Evolutionary conservation across 2,888 invertebrate genomes (phyloP).

Genomic region (Ichneumoninae sp.): DNA sequence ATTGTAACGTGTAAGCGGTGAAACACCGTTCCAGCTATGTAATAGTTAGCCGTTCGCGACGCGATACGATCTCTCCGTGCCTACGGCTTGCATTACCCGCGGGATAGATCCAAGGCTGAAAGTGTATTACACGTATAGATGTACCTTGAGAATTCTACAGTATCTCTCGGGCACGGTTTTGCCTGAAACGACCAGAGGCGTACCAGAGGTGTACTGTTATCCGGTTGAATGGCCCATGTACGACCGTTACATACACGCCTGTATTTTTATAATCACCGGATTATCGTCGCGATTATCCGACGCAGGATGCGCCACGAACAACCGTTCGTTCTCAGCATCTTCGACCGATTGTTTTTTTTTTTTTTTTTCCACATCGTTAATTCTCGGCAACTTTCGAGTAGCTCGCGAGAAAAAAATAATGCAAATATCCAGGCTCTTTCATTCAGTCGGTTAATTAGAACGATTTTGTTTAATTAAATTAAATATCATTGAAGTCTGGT

Average conservation of each 20-base stretch:
- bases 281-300: constrained; percentile 58
- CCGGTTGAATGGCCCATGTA: constrained; percentile 60
- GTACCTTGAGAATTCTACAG: constrained; percentile 21
- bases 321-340: constrained; percentile 19
- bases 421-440: too few relatives aligned
- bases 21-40: constrained; percentile 59
- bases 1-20: constrained; percentile 14
- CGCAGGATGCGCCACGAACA: constrained; percentile 59
- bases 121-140: constrained; percentile 44
- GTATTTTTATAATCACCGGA: constrained; percentile 49
- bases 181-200: constrained; percentile 3
- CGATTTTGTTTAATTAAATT: too few relatives aligned
- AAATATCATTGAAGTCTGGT: too few relatives aligned
- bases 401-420: too few relatives aligned
- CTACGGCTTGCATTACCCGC: constrained; percentile 36
- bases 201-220: constrained; percentile 55
- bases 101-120: constrained; percentile 55
- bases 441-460: too few relatives aligned
- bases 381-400: neutral
- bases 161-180: constrained; percentile 42
- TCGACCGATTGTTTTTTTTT: constrained; percentile 3
- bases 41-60: constrained; percentile 45
- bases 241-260: constrained; percentile 48
- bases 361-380: constrained; percentile 1
- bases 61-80: constrained; percentile 53